phyloP scores from a whole-genome alignment of 2,113 vertebrate genomes.

The Eulemur macaco region DNA sequence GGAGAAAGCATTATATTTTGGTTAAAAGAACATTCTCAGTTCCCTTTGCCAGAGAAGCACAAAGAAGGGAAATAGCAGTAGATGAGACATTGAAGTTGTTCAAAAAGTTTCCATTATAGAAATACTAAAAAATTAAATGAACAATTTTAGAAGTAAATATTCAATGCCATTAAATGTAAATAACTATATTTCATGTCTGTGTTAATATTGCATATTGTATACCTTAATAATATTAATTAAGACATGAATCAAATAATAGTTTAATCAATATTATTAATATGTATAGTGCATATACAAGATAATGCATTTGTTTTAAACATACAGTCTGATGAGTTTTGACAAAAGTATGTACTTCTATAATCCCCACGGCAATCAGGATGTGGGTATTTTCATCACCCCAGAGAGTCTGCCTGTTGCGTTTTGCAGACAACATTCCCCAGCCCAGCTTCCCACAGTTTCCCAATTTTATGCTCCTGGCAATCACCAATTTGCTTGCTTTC shows the following conservation, averaged over 20 bases:
- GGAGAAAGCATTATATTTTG: background rate
- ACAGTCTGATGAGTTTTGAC: background rate
- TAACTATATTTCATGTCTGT: background rate
- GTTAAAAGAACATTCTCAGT: background rate
- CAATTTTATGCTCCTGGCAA: background rate
- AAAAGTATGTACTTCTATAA: background rate
- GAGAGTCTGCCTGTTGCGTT: background rate
- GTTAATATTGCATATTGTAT: background rate
- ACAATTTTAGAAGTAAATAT: background rate
- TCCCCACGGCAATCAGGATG: background rate
- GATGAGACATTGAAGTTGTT: background rate
- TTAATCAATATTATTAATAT: background rate
- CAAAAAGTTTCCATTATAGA: background rate
- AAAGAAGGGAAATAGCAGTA: background rate
- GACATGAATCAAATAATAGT: background rate
- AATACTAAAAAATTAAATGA: conserved; percentile 5
- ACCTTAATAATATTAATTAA: background rate
- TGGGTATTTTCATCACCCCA: background rate
- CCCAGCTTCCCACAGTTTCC: background rate
- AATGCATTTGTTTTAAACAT: background rate
- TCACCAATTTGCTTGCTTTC: background rate
- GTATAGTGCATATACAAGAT: background rate
- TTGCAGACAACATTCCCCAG: background rate
- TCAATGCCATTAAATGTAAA: background rate
- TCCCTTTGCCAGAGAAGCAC: background rate